phyloP scores from a whole-genome alignment of 2,113 vertebrate genomes.

The Climacteris rufus region DNA sequence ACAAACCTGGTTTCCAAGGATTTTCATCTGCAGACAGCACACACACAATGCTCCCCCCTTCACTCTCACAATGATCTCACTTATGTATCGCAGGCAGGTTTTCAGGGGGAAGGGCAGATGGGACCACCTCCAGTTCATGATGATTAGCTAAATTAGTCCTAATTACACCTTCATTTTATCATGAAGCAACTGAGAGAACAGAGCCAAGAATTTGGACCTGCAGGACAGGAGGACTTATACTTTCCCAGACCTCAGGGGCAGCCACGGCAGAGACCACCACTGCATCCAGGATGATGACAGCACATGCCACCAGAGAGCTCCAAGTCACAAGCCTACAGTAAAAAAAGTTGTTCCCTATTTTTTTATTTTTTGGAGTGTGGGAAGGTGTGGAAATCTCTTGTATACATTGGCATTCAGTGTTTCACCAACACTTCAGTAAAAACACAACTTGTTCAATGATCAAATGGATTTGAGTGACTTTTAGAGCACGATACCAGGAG shows the following conservation, averaged over 20 bases:
- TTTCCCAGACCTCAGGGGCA: background rate
- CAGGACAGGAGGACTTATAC: background rate
- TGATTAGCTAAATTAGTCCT: background rate
- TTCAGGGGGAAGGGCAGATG: background rate
- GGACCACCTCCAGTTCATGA: background rate
- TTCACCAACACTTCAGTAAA: background rate
- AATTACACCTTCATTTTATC: background rate
- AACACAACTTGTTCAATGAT: background rate
- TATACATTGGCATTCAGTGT: fast-evolving
- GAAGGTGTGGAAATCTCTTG: background rate
- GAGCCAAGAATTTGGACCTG: background rate
- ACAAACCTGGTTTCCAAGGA: conserved; percentile 29
- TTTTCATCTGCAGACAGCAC: background rate
- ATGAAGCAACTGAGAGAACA: background rate
- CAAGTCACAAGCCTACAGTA: background rate
- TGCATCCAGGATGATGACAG: fast-evolving
- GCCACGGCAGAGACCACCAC: background rate
- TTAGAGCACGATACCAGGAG: fast-evolving
- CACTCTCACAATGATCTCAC: fast-evolving
- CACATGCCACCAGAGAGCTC: background rate
- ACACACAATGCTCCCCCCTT: background rate
- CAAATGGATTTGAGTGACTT: background rate
- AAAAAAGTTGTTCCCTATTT: background rate
- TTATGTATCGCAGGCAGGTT: background rate
- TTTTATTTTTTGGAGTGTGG: background rate